Base-by-base conservation (phyloP, 1,140 invertebrate genomes). In the Ptiloglossa arizonensis region DNA sequence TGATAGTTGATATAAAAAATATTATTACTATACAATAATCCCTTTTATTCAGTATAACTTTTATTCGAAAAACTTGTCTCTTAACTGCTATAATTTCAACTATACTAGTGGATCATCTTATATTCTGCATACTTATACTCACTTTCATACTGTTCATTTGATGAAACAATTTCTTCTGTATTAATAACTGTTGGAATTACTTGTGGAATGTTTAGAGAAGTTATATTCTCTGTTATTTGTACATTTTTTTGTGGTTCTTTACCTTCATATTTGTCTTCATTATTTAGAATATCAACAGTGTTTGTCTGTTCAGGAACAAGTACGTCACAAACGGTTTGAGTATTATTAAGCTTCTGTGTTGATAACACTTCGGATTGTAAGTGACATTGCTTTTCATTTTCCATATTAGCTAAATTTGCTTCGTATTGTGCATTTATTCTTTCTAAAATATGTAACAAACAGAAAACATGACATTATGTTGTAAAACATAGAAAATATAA, bases 381-480 rank as follows among this genome's bases (percentile, higher is more conserved):
- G 71, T 91, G 83, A 52, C 85, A 44, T 72, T 89, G 88, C 64
- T 90, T 89, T 64, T 89, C 67, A 82, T 89, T 88, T 75, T 93
- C 82, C 27, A 89, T 82, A 79, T 88, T 67, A 85, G 88, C 77
- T 86, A 93, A 83, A 93, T 93, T 87, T 56, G 76, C 81, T 32
- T 89, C 83, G 54, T 88, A 89, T n/a, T 68, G 63, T 41, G 52
- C 62, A 41, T 91, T 82, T 54, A 90, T 89, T 54, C 75, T 81
- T 66, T 89, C 87, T 89, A 66, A 56, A 85, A 80, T 57, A 5
- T 69, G 48, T 5, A 38, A 81, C 69, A 22, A 52, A 80, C 11
- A 56, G 66, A 44, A 54, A 77, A 32, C 4, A 60, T 4, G 8
- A 60, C 3, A 52, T 82, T 44, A 46, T 57, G 66, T 72, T 64